phyloP scores from a whole-genome alignment of 2,888 invertebrate genomes.

The Stramonita haemastoma region DNA sequence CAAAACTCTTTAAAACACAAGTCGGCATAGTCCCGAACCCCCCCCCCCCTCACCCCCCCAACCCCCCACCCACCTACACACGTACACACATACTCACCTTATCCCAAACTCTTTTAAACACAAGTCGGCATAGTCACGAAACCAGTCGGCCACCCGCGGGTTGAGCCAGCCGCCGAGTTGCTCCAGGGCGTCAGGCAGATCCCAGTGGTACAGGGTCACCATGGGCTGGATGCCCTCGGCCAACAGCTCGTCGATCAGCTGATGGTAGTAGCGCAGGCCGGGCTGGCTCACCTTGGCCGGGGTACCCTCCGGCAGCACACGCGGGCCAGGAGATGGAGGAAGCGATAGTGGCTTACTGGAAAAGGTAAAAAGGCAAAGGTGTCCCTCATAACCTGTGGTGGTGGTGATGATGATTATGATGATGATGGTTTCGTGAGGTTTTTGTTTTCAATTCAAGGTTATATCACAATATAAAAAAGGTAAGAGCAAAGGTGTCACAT shows the following conservation, averaged over 20 bases:
- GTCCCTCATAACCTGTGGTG: no score
- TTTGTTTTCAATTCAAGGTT: no score
- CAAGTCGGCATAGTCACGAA: constrained; percentile 81
- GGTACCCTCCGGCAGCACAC: constrained; percentile 84
- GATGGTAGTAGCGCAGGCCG: constrained; percentile 83
- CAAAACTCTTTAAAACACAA: no score
- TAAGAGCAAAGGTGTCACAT: no score
- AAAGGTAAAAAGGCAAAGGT: neutral
- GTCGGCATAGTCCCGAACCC: no score
- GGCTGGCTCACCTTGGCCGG: constrained; percentile 78
- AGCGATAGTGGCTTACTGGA: constrained; percentile 78
- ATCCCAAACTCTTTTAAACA: constrained; percentile 74
- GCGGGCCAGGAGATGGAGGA: constrained; percentile 84
- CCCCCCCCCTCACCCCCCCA: neutral
- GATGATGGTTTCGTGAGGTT: no score
- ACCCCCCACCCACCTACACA: no score
- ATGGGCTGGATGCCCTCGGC: constrained; percentile 81
- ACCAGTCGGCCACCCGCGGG: constrained; percentile 78
- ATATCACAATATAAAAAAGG: no score
- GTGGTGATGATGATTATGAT: no score
- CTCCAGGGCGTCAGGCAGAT: constrained; percentile 74
- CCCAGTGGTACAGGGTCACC: constrained; percentile 79
- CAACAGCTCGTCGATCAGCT: constrained; percentile 85
- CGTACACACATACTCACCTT: constrained; percentile 57
- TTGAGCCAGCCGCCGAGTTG: constrained; percentile 76